Conservation (phyloP, 2,113 vertebrate species). For the Dipodomys merriami region DNA sequence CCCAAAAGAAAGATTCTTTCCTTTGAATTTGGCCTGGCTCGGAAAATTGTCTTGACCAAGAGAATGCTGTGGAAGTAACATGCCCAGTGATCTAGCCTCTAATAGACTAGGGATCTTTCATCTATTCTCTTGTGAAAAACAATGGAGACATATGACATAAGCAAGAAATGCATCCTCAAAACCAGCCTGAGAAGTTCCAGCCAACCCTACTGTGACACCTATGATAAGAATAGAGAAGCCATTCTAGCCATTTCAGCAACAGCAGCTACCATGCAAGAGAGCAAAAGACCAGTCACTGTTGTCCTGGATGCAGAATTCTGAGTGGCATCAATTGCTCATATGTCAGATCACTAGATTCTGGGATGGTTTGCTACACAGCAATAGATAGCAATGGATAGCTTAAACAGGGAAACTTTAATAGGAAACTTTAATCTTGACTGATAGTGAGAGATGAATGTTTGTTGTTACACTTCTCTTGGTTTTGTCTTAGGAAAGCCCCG, state of each 20-base stretch:
- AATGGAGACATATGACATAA: neutral
- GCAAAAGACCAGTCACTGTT: neutral
- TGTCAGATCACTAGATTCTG: neutral
- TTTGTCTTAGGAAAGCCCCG: neutral
- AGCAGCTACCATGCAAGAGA: neutral
- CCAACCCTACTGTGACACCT: neutral
- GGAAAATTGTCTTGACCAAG: neutral
- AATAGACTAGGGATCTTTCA: neutral
- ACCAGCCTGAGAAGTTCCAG: neutral
- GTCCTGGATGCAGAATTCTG: neutral
- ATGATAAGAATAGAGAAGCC: neutral
- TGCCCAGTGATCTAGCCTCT: neutral
- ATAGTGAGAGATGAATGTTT: neutral
- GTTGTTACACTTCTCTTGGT: neutral
- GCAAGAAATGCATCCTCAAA: neutral
- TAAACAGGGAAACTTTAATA: neutral
- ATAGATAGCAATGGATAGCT: neutral
- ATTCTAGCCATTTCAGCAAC: neutral
- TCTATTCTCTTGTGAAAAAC: neutral
- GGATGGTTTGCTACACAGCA: neutral
- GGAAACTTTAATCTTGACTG: neutral
- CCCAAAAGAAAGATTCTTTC: neutral
- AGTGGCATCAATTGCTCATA: neutral
- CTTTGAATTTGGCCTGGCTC: neutral
- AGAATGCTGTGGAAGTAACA: neutral